Percentiles rank a stretch among this genome's conserved stretches.
phyloP scores from a whole-genome alignment of 2,888 invertebrate genomes.

The Andrena dorsata region DNA sequence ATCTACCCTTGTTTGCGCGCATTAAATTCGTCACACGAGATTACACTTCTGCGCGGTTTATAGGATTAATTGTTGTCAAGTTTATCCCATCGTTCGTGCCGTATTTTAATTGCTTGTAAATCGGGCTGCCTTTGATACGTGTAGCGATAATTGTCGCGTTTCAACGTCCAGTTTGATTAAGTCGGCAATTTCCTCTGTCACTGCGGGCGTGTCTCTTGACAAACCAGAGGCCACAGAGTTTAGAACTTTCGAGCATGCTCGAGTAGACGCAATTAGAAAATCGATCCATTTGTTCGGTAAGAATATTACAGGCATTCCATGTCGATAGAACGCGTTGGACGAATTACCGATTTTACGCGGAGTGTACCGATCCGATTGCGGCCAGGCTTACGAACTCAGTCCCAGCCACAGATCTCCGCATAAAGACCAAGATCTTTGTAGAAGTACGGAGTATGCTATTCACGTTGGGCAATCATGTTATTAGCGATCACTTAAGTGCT shows the following conservation, averaged over 20 bases:
- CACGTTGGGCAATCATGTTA: background rate
- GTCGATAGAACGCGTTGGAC: background rate
- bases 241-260: no score
- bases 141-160: no score
- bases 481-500: conserved; percentile 6
- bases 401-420: background rate
- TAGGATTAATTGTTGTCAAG: conserved; percentile 13
- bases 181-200: background rate
- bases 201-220: no score
- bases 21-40: background rate
- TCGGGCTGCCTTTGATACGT: background rate
- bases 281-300: no score
- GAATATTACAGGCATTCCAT: no score
- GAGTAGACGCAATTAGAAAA: no score
- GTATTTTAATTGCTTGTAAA: background rate
- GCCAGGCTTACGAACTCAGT: background rate
- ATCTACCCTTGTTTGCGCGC: background rate
- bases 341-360: conserved; percentile 17
- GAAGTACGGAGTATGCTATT: background rate
- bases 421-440: background rate
- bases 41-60: background rate
- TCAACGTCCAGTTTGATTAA: background rate
- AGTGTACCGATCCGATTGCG: background rate
- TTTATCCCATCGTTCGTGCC: background rate
- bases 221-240: no score